Conservation (phyloP, 2,888 invertebrate genomes). For the Ennomos fuscantarius region DNA sequence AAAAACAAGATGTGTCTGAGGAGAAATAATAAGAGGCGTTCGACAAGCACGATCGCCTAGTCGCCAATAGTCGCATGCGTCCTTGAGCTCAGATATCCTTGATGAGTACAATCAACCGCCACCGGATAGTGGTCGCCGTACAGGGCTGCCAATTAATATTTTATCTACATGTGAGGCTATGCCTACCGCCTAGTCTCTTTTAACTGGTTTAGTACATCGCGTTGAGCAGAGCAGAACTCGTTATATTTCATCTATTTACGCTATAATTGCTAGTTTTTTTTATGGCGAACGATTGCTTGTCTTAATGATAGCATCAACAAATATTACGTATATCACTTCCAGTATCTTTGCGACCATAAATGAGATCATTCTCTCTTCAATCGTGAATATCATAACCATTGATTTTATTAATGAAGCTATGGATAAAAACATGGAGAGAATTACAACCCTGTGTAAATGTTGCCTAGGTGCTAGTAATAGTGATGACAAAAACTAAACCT, state of each 20-base stretch:
- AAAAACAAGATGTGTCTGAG: slow-evolving; percentile 81
- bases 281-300: slow-evolving; percentile 34
- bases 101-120: slow-evolving; percentile 85
- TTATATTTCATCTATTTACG: slow-evolving; percentile 45
- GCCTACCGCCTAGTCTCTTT: slow-evolving; percentile 46
- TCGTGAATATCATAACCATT: no score
- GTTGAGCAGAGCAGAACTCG: slow-evolving; percentile 47
- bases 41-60: slow-evolving; percentile 77
- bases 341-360: slow-evolving; percentile 7
- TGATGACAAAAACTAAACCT: slow-evolving; percentile 73
- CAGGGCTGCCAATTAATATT: slow-evolving; percentile 78
- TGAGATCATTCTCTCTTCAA: not conserved
- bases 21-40: slow-evolving; percentile 81
- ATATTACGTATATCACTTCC: slow-evolving; percentile 2
- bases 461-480: slow-evolving; percentile 68
- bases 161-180: slow-evolving; percentile 57
- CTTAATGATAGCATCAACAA: slow-evolving; percentile 27
- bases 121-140: slow-evolving; percentile 75
- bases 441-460: slow-evolving; percentile 61
- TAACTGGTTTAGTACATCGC: slow-evolving; percentile 51
- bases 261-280: slow-evolving; percentile 37
- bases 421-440: not conserved
- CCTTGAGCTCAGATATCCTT: slow-evolving; percentile 84
- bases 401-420: no score
- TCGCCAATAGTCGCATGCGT: slow-evolving; percentile 73